Evolutionary conservation across 2,113 vertebrate species (phyloP).

Genomic region (Ammodramus savannarum): DNA sequence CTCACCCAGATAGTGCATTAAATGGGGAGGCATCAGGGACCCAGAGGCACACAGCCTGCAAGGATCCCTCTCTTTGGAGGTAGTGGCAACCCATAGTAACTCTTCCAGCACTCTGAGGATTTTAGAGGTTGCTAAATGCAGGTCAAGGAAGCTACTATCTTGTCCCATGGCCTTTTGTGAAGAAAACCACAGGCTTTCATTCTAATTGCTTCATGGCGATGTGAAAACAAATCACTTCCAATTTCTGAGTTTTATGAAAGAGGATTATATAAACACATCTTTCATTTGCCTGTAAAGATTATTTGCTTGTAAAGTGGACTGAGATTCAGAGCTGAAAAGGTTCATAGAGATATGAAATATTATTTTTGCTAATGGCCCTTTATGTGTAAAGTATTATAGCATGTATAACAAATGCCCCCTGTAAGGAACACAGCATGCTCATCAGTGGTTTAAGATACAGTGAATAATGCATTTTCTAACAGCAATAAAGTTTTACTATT

Average conservation of each 20-base stretch:
- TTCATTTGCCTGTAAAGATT: not conserved
- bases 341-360: not conserved
- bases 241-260: not conserved
- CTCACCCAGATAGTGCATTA: not conserved
- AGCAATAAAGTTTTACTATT: not conserved
- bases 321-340: not conserved
- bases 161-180: not conserved
- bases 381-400: not conserved
- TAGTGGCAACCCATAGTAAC: not conserved
- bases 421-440: not conserved
- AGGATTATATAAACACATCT: not conserved
- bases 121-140: not conserved
- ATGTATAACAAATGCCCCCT: not conserved
- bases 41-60: not conserved
- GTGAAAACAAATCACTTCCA: not conserved
- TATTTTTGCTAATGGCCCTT: not conserved
- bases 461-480: not conserved
- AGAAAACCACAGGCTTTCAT: not conserved
- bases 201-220: not conserved
- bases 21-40: accelerated
- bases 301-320: not conserved
- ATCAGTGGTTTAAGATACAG: not conserved
- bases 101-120: not conserved
- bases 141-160: not conserved
- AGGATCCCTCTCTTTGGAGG: not conserved